Conservation (phyloP, 2,888 invertebrate genomes). For the Meandrusa payeni region DNA sequence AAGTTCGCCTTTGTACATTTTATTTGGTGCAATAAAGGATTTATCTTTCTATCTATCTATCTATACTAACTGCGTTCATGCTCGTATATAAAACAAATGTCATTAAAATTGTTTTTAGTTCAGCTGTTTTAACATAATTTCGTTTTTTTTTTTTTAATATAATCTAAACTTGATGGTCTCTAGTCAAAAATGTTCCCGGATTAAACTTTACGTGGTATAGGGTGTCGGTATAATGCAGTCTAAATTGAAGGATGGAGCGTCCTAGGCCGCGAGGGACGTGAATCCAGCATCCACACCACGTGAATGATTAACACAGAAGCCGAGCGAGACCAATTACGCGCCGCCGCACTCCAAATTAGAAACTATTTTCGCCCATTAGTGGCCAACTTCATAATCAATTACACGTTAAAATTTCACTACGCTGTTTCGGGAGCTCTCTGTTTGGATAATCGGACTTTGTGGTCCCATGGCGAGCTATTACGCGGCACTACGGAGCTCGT, state of each 20-base stretch:
- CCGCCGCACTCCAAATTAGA: constrained; percentile 73
- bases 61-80: too few relatives aligned
- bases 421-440: constrained; percentile 71
- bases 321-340: constrained; percentile 71
- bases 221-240: constrained; percentile 25
- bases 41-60: too few relatives aligned
- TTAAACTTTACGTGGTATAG: too few relatives aligned
- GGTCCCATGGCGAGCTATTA: constrained; percentile 76
- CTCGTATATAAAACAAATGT: too few relatives aligned
- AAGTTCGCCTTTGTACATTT: too few relatives aligned
- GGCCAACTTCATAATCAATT: constrained; percentile 80
- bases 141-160: too few relatives aligned
- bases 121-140: too few relatives aligned
- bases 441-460: constrained; percentile 79
- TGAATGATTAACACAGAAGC: constrained; percentile 72
- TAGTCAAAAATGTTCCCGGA: too few relatives aligned
- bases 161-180: too few relatives aligned
- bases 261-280: constrained; percentile 47
- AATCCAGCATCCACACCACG: constrained; percentile 42
- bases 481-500: constrained; percentile 55
- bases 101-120: too few relatives aligned
- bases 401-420: constrained; percentile 75
- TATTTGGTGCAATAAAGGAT: too few relatives aligned
- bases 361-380: constrained; percentile 79
- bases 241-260: constrained; percentile 50